Base-by-base conservation (phyloP, 1,140 invertebrate species). In the Limonius californicus region DNA sequence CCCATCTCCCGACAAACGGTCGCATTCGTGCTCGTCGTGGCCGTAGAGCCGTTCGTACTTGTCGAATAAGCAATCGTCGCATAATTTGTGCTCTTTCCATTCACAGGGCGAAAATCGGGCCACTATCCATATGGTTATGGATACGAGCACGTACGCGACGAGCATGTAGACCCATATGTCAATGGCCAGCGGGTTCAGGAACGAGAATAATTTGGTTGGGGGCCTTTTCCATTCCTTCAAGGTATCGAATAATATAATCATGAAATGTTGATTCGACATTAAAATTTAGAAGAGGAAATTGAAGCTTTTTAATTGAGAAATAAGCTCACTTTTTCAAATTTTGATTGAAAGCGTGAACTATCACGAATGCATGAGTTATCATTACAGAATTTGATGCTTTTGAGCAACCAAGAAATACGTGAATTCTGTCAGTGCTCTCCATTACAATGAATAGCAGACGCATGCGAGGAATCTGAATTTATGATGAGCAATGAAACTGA, bases 91-190 rank as follows among this genome's bases (percentile, higher is more conserved):
- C 73, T 88, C 87, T 72, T 86, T 84, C 89, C 89, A 92, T 71
- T 91, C 89, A 73, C 87, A 87, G 0, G 89, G 89, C 14, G 86
- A 89, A 74, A 92, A 89, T 54, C 85, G 76, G 1, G 91, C 89
- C 15, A 94, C 86, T 14, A 92, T 81, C 80, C 90, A 94, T 78
- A 94, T 90, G 27, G 89, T 90, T 62, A 91, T 79, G 1, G 88
- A 90, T 16, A 91, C 89, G 3, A 90, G 78, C 2, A 89, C 76
- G 74, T 91, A 91, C 27, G 88, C 89, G 0, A 84, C 83, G 16
- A 89, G 75, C 64, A 90, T 85, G 74, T 87, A 90, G 9, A 90
- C 74, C 90, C 90, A 91, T 63, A 94, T 91, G 71, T 91, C 89
- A 19, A 88, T 82, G 0, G 91, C 91, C 57, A 95, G 80, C 0